Conservation (phyloP, 2,888 invertebrate genomes). For the Mythimna albipuncta region DNA sequence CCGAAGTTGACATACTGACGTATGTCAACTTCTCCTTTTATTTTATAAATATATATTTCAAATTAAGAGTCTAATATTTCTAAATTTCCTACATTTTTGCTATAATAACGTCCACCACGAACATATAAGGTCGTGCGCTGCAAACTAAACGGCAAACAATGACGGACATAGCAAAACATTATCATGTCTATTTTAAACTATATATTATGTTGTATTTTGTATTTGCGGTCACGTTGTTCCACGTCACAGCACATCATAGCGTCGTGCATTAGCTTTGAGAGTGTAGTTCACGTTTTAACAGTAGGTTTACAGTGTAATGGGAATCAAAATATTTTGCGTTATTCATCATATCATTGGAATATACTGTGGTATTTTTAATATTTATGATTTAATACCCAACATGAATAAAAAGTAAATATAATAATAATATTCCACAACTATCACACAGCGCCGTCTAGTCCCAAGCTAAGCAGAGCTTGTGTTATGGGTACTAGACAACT, state of each 20-base stretch:
- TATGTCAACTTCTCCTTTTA: too few relatives aligned
- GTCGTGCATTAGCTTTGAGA: slow-evolving; percentile 45
- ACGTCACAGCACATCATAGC: slow-evolving; percentile 44
- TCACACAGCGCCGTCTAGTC: too few relatives aligned
- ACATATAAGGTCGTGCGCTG: slow-evolving; percentile 3
- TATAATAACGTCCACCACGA: background rate
- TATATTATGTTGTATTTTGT: slow-evolving; percentile 54
- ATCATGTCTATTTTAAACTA: slow-evolving; percentile 47
- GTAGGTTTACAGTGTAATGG: slow-evolving; percentile 33
- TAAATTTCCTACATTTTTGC: background rate
- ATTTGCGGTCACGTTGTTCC: slow-evolving; percentile 53
- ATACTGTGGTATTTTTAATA: too few relatives aligned
- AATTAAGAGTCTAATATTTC: too few relatives aligned
- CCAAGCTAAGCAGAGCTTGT: too few relatives aligned
- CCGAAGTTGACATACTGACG: too few relatives aligned
- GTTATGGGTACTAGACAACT: too few relatives aligned
- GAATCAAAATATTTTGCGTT: background rate
- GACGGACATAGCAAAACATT: slow-evolving; percentile 35
- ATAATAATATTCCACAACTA: too few relatives aligned
- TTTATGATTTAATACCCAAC: too few relatives aligned
- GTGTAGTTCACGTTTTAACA: slow-evolving; percentile 14
- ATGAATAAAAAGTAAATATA: too few relatives aligned
- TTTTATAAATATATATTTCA: too few relatives aligned
- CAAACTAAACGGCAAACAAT: slow-evolving; percentile 28
- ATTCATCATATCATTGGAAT: too few relatives aligned